These are phyloP conservation scores for Drosophila ohnishii DNA, from an alignment of 1,140 invertebrate genomes.

Conservation along the genomic window DNA sequence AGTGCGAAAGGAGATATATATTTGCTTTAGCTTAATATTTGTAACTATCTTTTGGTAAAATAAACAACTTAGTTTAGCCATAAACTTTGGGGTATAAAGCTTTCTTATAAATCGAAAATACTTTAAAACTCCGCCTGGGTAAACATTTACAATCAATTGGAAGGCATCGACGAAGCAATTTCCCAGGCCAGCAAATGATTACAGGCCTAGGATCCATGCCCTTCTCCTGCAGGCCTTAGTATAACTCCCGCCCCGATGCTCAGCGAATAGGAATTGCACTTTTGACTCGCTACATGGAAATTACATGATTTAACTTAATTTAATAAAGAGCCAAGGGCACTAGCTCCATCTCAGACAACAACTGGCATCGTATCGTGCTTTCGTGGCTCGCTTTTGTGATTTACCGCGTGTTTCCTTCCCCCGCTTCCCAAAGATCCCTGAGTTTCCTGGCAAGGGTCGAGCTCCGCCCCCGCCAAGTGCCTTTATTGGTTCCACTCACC, in stretches of 20 bases:
- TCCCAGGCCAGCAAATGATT: conserved; percentile 62
- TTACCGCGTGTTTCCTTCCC: conserved; percentile 60
- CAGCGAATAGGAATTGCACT: conserved; percentile 61
- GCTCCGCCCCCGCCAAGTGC: conserved; percentile 24
- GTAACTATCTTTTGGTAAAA: neutral
- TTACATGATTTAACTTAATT: conserved; percentile 82
- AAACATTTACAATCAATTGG: conserved; percentile 76
- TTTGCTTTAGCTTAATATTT: neutral
- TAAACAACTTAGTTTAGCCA: conserved; percentile 2
- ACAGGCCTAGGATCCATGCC: conserved; percentile 26
- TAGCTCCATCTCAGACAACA: conserved; percentile 17
- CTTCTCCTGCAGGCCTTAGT: conserved; percentile 18
- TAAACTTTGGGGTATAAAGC: neutral
- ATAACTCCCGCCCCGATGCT: conserved; percentile 36
- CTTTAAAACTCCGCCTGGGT: conserved; percentile 28
- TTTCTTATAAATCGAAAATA: neutral
- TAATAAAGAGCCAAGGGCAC: conserved; percentile 79
- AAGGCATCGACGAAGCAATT: conserved; percentile 48
- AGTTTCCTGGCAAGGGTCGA: conserved; percentile 18
- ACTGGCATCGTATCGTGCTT: conserved; percentile 38
- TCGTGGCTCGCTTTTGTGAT: conserved; percentile 76
- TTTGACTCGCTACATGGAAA: conserved; percentile 78
- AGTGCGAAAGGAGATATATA: neutral
- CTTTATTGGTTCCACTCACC: conserved; percentile 8
- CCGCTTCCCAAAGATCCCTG: neutral